Base-by-base conservation (phyloP, 2,797 vertebrate genomes). In the Channa striata region DNA sequence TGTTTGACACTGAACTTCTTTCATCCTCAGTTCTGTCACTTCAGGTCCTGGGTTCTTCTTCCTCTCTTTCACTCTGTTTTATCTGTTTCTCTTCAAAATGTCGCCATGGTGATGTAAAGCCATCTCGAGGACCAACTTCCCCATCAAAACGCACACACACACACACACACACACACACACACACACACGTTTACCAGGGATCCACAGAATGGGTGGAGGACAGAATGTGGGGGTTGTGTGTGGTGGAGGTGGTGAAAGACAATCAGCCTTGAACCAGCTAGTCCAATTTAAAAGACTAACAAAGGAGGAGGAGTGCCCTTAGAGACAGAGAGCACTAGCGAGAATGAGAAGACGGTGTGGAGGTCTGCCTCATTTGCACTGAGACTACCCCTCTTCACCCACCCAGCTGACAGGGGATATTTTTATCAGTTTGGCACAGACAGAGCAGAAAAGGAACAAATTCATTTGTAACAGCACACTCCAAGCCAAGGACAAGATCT, bases 341-440 rank as follows among this genome's bases (percentile, higher is more conserved):
- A 78, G 34, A 48, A 73, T 77, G 61, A 62, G 62, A 62, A 77
- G 58, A 80, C 52, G 70, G 72, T 66, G 61, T 74, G 70, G 73
- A 71, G 82, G 87, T 89, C 86, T 84, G 84, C 77, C 82, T 91
- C 85, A 89, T 93, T 92, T 90, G 85, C 82, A 90, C 80, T 52
- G 73, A 87, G 85, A 79, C 80, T 71, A 83, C 80, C 85, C 74
- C 61, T 87, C 81, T 43, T 88, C 78, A 83, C 68, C 40, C 77
- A 81, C 69, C 58, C 74, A 56, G 87, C 87, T 91, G 92, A 92
- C 91, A 92, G 77, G 69, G 80, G 82, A 92, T 90, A 89, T 92
- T 93, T 93, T 93, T 92, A 93, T 93, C 91, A 91, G 86, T 57
- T 67, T 74, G 81, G 66, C 67, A 74, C 89, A 82, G 83, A 83